These are phyloP conservation scores for Herpailurus yagouaroundi DNA, from an alignment of 2,113 vertebrate genomes.

Conservation along the genomic window DNA sequence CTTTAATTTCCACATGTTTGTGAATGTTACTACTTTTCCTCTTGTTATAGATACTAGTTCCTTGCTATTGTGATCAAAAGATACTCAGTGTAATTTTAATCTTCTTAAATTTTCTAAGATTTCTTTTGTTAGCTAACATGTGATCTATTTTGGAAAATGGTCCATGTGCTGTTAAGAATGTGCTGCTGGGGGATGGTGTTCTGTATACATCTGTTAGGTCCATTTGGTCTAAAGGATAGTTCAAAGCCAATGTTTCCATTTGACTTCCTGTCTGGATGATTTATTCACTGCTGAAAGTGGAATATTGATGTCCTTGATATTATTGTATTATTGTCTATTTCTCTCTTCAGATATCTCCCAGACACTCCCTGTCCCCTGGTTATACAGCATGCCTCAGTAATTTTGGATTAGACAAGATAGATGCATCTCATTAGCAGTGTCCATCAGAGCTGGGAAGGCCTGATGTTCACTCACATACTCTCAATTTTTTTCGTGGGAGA, in stretches of 20 bases:
- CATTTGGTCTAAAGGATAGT: background rate
- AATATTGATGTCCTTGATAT: background rate
- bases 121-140: background rate
- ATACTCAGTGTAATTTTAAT: background rate
- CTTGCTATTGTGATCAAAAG: background rate
- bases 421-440: background rate
- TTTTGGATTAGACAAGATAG: background rate
- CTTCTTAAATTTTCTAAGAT: background rate
- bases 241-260: background rate
- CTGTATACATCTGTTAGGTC: background rate
- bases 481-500: background rate
- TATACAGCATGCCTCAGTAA: background rate
- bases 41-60: background rate
- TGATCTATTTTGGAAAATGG: background rate
- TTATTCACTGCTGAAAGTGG: background rate
- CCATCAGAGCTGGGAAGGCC: background rate
- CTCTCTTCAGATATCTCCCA: background rate
- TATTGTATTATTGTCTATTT: background rate
- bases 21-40: background rate
- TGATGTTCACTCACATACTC: background rate
- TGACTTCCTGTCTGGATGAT: background rate
- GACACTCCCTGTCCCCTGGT: background rate
- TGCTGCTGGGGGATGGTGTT: background rate
- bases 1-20: background rate
- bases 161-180: background rate